Evolutionary conservation across 1,140 invertebrate species (phyloP).

Genomic region (Ceratina japonica): DNA sequence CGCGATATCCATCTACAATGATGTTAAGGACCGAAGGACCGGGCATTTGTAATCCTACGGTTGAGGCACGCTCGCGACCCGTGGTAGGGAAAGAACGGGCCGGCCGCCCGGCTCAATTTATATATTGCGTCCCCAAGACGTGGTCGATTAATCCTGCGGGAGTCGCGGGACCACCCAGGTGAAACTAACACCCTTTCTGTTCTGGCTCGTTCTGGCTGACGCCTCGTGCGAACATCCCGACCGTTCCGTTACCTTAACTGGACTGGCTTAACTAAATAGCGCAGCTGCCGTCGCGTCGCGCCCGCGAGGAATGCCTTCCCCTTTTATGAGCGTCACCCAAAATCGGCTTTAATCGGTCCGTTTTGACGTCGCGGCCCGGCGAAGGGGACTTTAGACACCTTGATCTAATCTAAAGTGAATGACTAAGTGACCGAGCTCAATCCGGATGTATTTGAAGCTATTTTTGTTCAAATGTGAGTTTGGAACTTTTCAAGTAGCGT

Average conservation of each 20-base stretch:
- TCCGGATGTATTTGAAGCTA: neutral
- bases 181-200: conserved; percentile 75
- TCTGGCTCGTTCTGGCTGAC: conserved; percentile 62
- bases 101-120: conserved; percentile 72
- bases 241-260: conserved; percentile 69
- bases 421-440: neutral
- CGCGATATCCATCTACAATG: conserved; percentile 77
- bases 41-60: conserved; percentile 76
- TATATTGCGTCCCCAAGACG: conserved; percentile 74
- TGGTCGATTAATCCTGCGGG: conserved; percentile 76
- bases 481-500: no score
- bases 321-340: conserved; percentile 23
- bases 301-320: neutral
- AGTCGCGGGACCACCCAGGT: conserved; percentile 77
- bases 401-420: neutral
- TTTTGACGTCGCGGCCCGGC: conserved; percentile 3
- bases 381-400: neutral
- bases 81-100: conserved; percentile 53
- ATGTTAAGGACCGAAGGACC: conserved; percentile 72
- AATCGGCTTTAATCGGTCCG: conserved; percentile 52
- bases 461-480: no score
- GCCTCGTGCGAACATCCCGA: conserved; percentile 66
- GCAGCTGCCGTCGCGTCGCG: conserved; percentile 51
- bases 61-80: conserved; percentile 43
- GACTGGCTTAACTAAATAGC: conserved; percentile 60